Evolutionary conservation across 2,888 invertebrate species (phyloP), one percentile per base, ranked within the genome.

Genomic region (Silvanus unidentatus): DNA sequence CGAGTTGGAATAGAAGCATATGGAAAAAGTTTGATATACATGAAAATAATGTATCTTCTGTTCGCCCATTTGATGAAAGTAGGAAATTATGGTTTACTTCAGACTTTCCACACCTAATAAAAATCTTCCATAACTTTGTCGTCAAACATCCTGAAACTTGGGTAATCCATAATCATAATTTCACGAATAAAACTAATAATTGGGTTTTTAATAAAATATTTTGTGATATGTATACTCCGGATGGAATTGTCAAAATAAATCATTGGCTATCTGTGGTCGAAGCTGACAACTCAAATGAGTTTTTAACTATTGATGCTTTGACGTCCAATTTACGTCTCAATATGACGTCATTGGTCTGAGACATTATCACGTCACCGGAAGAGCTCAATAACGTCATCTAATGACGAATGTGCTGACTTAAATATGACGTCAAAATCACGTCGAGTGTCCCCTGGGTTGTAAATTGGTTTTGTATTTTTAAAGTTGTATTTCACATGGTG

Each of bases 1-100:
- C 56, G 9, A n/a, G 40, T n/a, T 58, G 59, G 55, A 62, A 62
- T 39, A 38, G 57, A 40, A 47, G 45, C 1, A 47, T 58, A 34
- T 60, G 59, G 61, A 51, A 38, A 5, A 10, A 47, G 1, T 56
- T 57, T 44, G 50, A 52, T 2, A 40, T 50, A 8, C 22, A 14
- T 13, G 39, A 44, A 22, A 14, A 43, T n/a, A 39, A 50, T 11
- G 40, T 46, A 1, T 56, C 52, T 41, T 60, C 55, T 40, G 32
- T 42, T 15, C 56, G 61, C 45, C 51, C 56, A 30, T 45, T 14
- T 38, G 44, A 53, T 40, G 9, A 10, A 2, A 16, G 16, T 4
- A 27, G 53, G 39, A 36, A 48, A 13, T 34, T 62, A 2, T 59
- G 58, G 54, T 54, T 60, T 35, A 27, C 47, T 9, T 57, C 53